Evolutionary conservation across 2,888 invertebrate genomes (phyloP).

Genomic region (Nephrocerus scutellatus): DNA sequence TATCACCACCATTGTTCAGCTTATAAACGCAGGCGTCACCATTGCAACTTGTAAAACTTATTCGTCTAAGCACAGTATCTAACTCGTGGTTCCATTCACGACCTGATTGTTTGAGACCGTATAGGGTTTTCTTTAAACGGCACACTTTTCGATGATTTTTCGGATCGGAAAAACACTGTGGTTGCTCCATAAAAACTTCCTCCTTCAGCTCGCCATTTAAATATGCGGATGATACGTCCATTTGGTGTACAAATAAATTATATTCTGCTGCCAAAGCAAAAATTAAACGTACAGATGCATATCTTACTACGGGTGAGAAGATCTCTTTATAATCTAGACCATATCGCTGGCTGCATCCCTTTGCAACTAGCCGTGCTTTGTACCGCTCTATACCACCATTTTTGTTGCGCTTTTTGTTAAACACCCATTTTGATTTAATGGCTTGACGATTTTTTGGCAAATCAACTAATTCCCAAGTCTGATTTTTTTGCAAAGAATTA

Average conservation of each 20-base stretch:
- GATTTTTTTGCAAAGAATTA: conserved; percentile 13
- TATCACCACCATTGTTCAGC: too few species aligned
- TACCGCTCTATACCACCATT: conserved; percentile 18
- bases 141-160: too few species aligned
- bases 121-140: too few species aligned
- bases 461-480: conserved; percentile 20
- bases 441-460: conserved; percentile 15
- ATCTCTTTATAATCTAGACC: conserved; percentile 18
- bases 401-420: conserved; percentile 11
- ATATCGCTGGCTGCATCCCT: conserved; percentile 16
- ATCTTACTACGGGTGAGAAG: conserved; percentile 20
- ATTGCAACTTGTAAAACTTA: too few species aligned
- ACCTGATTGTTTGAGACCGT: too few species aligned
- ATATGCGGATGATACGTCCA: conserved; percentile 21
- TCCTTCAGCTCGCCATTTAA: conserved; percentile 18
- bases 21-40: too few species aligned
- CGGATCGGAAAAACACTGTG: conserved; percentile 13
- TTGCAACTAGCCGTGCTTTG: conserved; percentile 19
- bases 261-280: conserved; percentile 19
- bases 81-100: too few species aligned
- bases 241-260: conserved; percentile 18
- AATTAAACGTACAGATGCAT: conserved; percentile 17
- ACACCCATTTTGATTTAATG: conserved; percentile 21
- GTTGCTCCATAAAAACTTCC: conserved; percentile 20
- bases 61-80: too few species aligned